Conservation (phyloP, 2,113 vertebrate species). For the Ivindomyrus marchei region DNA sequence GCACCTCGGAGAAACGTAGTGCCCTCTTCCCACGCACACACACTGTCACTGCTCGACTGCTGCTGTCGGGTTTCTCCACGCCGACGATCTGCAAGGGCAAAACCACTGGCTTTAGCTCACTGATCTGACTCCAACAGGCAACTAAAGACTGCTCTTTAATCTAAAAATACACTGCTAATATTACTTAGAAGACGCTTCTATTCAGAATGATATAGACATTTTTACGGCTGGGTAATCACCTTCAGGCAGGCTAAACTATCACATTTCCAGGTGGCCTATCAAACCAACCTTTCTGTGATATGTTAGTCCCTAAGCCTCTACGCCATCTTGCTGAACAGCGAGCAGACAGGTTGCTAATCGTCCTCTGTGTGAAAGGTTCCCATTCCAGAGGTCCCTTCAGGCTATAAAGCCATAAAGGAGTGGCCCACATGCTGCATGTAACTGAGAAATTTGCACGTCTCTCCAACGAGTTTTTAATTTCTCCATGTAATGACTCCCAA, state of each 20-base stretch:
- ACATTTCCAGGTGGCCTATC: not conserved
- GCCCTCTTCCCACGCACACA: constrained; percentile 81
- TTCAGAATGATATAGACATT: not conserved
- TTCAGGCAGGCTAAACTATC: not conserved
- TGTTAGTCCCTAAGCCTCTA: not conserved
- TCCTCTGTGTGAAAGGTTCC: not conserved
- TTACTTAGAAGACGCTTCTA: not conserved
- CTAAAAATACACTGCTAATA: not conserved
- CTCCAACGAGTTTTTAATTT: not conserved
- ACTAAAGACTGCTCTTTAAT: not conserved
- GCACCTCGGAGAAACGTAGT: constrained; percentile 83
- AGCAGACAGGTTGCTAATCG: not conserved
- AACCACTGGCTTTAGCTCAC: not conserved
- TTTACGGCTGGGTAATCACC: not conserved
- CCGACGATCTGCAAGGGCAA: constrained; percentile 62
- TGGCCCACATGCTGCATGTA: not conserved
- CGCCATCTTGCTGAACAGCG: not conserved
- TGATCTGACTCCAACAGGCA: not conserved
- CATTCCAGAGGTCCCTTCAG: not conserved
- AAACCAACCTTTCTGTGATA: not conserved
- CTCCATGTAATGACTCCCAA: not conserved
- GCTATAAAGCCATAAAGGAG: not conserved
- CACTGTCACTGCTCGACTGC: constrained; percentile 72
- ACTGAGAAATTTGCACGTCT: not conserved
- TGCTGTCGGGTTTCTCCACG: constrained; percentile 70